Evolutionary conservation across 2,888 invertebrate species (phyloP).

Genomic region (Frankliniella intonsa): DNA sequence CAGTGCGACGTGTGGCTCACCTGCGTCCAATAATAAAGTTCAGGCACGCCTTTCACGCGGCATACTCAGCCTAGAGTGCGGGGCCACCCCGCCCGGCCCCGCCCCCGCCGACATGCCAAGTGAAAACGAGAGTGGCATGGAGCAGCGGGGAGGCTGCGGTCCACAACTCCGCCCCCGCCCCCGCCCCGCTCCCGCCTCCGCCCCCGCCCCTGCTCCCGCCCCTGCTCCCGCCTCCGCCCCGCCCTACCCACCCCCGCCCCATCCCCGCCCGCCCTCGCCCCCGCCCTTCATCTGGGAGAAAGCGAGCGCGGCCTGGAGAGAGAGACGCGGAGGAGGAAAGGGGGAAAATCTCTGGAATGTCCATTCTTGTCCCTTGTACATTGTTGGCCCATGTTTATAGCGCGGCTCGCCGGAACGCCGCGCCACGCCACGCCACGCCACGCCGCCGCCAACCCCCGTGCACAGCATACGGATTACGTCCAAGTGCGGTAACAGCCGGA

Average conservation of each 20-base stretch:
- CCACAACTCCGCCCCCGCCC: no score
- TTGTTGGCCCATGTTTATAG: conserved; percentile 20
- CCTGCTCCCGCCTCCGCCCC: neutral
- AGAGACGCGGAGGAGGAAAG: neutral
- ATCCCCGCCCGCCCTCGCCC: no score
- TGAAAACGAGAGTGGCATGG: no score
- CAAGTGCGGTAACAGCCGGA: neutral
- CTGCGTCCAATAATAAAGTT: no score
- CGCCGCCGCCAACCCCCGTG: neutral
- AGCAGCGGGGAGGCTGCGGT: no score
- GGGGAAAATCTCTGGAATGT: conserved; percentile 13
- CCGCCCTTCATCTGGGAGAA: neutral
- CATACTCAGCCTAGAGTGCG: no score
- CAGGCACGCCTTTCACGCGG: no score
- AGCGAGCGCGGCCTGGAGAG: neutral
- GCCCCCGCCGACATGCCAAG: no score
- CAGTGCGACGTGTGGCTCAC: neutral
- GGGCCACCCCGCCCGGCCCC: no score
- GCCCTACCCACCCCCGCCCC: no score
- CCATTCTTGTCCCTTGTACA: conserved; percentile 19
- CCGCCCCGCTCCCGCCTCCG: no score
- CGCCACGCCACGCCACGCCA: neutral
- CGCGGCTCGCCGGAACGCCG: neutral
- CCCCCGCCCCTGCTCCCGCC: neutral
- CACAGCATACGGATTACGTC: conserved; percentile 10